These are phyloP conservation scores for Drosophila sordidula DNA, from an alignment of 2,888 invertebrate genomes.

Conservation along the genomic window DNA sequence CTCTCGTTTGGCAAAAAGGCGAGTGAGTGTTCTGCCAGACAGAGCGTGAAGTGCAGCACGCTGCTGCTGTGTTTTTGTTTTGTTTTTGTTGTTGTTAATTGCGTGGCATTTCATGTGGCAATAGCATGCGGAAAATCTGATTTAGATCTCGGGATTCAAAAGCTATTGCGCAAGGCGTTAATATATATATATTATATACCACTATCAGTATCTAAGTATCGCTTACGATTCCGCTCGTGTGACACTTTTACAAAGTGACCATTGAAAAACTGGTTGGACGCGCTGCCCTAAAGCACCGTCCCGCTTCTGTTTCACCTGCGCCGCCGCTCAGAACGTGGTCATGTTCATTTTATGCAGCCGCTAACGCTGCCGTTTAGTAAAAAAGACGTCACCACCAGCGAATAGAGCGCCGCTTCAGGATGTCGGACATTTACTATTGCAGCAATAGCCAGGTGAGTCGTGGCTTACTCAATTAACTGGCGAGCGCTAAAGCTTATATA, in stretches of 20 bases:
- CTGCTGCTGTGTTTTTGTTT: slow-evolving; percentile 19
- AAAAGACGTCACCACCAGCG: slow-evolving; percentile 18
- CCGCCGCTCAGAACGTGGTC: slow-evolving; percentile 51
- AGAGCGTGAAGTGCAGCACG: slow-evolving; percentile 77
- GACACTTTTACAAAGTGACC: slow-evolving; percentile 48
- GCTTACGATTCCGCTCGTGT: slow-evolving; percentile 42
- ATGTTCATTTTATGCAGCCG: slow-evolving; percentile 49
- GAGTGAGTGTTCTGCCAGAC: slow-evolving; percentile 77
- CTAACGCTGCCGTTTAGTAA: slow-evolving; percentile 5
- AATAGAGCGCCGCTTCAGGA: slow-evolving; percentile 54
- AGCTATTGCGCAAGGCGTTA: slow-evolving; percentile 45
- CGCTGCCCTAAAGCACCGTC: slow-evolving; percentile 35
- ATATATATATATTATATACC: slow-evolving; percentile 10
- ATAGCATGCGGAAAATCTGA: slow-evolving; percentile 65
- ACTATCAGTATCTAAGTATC: slow-evolving; percentile 25
- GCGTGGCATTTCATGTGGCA: slow-evolving; percentile 30
- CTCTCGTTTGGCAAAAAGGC: slow-evolving; percentile 44
- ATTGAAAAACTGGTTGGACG: slow-evolving; percentile 39
- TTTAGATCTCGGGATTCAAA: slow-evolving; percentile 39
- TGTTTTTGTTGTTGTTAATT: slow-evolving; percentile 42
- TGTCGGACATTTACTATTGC: slow-evolving; percentile 79
- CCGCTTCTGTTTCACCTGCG: slow-evolving; percentile 32
- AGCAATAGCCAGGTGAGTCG: slow-evolving; percentile 74
- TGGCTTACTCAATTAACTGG: background rate
- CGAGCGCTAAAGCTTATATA: background rate